phyloP scores from a whole-genome alignment of 2,113 vertebrate genomes.

The Pachycephala philippinensis region DNA sequence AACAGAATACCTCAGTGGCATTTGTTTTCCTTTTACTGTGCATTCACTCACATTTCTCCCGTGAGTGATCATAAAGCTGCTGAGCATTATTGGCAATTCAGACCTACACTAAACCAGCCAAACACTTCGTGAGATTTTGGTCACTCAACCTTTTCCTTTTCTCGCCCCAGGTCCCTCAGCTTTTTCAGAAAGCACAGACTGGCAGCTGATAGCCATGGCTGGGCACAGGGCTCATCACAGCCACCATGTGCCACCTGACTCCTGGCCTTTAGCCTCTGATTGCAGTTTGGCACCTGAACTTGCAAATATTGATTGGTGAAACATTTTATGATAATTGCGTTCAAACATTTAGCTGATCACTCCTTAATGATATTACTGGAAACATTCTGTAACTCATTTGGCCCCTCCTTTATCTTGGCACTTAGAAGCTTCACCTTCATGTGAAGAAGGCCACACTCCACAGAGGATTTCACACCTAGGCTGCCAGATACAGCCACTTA shows the following conservation, averaged over 20 bases:
- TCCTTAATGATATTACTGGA: background rate
- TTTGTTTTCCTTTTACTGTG: background rate
- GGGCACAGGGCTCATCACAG: background rate
- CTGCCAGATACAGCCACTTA: background rate
- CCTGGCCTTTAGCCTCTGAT: background rate
- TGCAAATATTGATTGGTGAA: slow-evolving; percentile 4
- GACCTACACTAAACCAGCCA: background rate
- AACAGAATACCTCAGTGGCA: background rate
- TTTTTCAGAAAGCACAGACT: background rate
- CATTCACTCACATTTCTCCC: background rate
- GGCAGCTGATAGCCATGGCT: background rate
- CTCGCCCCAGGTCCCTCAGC: fast-evolving
- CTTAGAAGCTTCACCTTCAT: background rate
- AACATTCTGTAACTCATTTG: background rate
- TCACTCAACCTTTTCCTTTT: background rate
- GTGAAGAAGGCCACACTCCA: background rate
- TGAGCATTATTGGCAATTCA: fast-evolving
- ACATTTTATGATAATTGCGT: background rate
- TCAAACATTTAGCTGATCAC: background rate
- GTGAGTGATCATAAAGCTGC: background rate
- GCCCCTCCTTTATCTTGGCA: background rate
- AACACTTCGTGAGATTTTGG: background rate
- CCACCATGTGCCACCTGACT: background rate
- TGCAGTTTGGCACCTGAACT: background rate
- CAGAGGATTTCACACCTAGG: background rate